These are phyloP conservation scores for Circaetus cinerascens DNA, from an alignment of 2,113 vertebrate species.

Conservation along the genomic window DNA sequence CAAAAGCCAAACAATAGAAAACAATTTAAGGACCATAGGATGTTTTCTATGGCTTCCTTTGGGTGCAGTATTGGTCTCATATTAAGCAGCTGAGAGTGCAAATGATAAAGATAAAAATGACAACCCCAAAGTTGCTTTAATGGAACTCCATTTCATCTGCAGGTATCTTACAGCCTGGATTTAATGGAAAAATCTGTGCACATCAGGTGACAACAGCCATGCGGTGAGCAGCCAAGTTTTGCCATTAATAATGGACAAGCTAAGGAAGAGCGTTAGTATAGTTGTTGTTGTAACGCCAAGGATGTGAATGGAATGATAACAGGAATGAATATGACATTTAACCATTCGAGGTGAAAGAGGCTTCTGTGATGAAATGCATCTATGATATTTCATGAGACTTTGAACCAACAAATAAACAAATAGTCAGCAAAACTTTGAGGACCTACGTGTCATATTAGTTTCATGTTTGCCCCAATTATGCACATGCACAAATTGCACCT, in stretches of 20 bases:
- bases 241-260: neutral
- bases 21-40: neutral
- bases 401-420: neutral
- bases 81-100: neutral
- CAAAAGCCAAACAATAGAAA: neutral
- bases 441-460: neutral
- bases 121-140: rapidly evolving
- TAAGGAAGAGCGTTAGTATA: neutral
- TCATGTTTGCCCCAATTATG: constrained; percentile 20
- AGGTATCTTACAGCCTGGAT: neutral
- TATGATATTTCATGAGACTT: neutral
- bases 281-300: neutral
- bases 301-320: neutral
- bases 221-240: rapidly evolving
- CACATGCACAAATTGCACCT: constrained; percentile 21
- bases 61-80: rapidly evolving
- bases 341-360: neutral
- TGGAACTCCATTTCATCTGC: neutral
- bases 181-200: neutral
- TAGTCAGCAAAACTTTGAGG: constrained; percentile 29
- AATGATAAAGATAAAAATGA: neutral
- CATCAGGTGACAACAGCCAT: too few relatives aligned
- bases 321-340: neutral
- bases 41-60: neutral
- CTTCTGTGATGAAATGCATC: neutral